Percentiles rank a stretch among this genome's conserved stretches.
Evolutionary conservation across 2,888 invertebrate species (phyloP).

Genomic region (Silvanus unidentatus): DNA sequence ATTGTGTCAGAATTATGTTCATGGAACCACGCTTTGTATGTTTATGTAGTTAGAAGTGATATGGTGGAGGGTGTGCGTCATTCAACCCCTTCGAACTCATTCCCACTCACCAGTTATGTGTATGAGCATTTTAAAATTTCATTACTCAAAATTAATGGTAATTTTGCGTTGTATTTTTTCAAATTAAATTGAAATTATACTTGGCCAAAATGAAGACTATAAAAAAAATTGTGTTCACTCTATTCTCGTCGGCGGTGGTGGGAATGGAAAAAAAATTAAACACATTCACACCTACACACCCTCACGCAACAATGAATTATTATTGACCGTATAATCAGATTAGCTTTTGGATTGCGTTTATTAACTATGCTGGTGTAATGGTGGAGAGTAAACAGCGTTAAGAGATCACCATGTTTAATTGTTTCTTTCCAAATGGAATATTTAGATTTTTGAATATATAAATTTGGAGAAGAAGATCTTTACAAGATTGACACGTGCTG

Average conservation of each 20-base stretch:
- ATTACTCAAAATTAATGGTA: conserved; percentile 24
- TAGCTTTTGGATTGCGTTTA: no score
- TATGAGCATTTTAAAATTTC: conserved; percentile 22
- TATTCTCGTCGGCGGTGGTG: neutral
- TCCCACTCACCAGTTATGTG: conserved; percentile 6
- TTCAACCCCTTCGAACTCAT: no score
- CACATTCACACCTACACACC: neutral
- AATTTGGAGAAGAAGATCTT: no score
- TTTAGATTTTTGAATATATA: no score
- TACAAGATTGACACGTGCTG: neutral
- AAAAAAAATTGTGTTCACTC: neutral
- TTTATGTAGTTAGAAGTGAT: neutral
- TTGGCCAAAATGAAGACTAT: neutral
- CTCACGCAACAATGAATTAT: neutral
- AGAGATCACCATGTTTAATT: no score
- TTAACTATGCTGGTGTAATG: no score
- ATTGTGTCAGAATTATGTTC: conserved; percentile 19
- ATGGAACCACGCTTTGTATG: neutral
- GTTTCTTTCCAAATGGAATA: no score
- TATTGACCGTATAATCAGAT: neutral
- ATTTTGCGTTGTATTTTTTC: neutral
- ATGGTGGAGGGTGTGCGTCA: neutral
- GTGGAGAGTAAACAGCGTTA: no score
- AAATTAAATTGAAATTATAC: neutral
- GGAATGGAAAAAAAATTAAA: neutral